phyloP scores from a whole-genome alignment of 2,888 invertebrate genomes.

The Meteorus colon region DNA sequence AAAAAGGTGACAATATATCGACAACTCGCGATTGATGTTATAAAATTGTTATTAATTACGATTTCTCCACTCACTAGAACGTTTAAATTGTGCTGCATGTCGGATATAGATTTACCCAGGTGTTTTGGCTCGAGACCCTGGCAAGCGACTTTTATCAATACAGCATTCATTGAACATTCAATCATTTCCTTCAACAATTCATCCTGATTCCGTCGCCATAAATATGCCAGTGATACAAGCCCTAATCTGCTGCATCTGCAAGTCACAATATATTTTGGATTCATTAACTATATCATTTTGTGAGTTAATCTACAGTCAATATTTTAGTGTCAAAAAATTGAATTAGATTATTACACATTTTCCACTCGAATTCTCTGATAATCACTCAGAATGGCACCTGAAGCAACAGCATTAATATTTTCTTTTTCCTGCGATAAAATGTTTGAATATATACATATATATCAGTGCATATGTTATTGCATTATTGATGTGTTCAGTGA shows the following conservation, averaged over 20 bases:
- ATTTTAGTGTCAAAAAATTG: neutral
- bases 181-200: conserved; percentile 98
- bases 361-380: conserved; percentile 98
- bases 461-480: neutral
- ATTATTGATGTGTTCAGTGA: neutral
- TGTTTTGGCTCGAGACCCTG: conserved; percentile 93
- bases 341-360: conserved; percentile 88
- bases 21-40: conserved; percentile 28
- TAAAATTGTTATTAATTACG: neutral
- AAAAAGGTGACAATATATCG: conserved; percentile 31
- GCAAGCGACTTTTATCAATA: conserved; percentile 98
- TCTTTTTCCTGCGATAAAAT: conserved; percentile 78
- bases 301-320: neutral
- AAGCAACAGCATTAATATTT: conserved; percentile 92
- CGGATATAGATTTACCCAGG: conserved; percentile 88
- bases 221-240: conserved; percentile 90
- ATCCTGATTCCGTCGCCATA: conserved; percentile 97
- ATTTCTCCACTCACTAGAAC: conserved; percentile 79
- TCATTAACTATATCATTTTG: neutral
- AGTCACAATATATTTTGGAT: conserved; percentile 29
- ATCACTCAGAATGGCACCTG: conserved; percentile 98
- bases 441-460: conserved; percentile 5
- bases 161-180: conserved; percentile 90
- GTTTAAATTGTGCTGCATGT: conserved; percentile 90
- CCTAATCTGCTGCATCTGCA: conserved; percentile 91